Conservation (phyloP, 2,797 vertebrate species). For the Mormyrops attenuatus region DNA sequence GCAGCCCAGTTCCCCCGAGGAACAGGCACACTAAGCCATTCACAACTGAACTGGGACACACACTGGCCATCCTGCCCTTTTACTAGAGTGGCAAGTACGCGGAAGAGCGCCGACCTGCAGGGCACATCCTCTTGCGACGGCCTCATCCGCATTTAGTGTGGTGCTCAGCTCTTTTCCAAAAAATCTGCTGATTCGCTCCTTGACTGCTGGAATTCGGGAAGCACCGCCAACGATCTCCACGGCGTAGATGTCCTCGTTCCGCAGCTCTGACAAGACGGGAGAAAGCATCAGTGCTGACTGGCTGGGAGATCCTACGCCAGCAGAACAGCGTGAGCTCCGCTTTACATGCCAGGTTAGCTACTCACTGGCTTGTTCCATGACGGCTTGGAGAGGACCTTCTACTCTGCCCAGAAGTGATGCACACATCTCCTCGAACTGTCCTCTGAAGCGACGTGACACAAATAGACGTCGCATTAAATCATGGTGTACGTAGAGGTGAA, state of each 20-base stretch:
- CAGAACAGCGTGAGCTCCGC: neutral
- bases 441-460: constrained; percentile 59
- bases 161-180: constrained; percentile 94
- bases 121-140: constrained; percentile 88
- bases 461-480: constrained; percentile 46
- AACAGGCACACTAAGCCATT: neutral
- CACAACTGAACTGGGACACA: neutral
- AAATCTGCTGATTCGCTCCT: constrained; percentile 87
- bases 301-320: neutral
- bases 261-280: constrained; percentile 65
- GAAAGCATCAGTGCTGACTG: neutral
- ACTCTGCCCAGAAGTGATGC: constrained; percentile 79
- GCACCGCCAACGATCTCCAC: constrained; percentile 91
- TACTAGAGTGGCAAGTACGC: neutral
- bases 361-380: constrained; percentile 94
- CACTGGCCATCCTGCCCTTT: neutral
- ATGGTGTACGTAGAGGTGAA: neutral
- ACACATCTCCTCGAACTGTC: constrained; percentile 90
- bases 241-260: constrained; percentile 88
- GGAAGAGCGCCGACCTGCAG: constrained; percentile 71
- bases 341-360: constrained; percentile 31
- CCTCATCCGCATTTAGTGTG: constrained; percentile 90
- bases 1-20: neutral
- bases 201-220: constrained; percentile 85
- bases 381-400: constrained; percentile 81